These are phyloP conservation scores for Typhlomys cinereus DNA, from an alignment of 2,113 vertebrate species.

Conservation along the genomic window DNA sequence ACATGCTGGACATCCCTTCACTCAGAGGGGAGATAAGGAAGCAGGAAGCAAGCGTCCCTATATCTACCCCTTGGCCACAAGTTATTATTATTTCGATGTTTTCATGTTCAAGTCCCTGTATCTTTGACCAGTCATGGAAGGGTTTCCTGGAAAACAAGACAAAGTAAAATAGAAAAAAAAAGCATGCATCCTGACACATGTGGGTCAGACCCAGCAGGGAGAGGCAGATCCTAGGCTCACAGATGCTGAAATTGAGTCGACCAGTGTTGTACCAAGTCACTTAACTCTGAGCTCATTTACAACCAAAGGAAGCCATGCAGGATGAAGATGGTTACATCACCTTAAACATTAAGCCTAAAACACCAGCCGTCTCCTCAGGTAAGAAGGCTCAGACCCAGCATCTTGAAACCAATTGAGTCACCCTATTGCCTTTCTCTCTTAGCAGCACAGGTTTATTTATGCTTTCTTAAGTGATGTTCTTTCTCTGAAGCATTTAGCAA, in stretches of 20 bases:
- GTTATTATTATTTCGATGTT: conserved; percentile 71
- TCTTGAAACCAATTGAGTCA: background rate
- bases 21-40: conserved; percentile 54
- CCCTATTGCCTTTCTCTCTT: background rate
- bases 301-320: conserved; percentile 65
- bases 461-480: background rate
- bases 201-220: background rate
- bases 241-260: background rate
- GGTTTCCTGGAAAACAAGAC: conserved; percentile 63
- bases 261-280: background rate
- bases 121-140: conserved; percentile 53
- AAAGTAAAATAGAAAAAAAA: background rate
- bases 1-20: background rate
- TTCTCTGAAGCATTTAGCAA: background rate
- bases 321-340: conserved; percentile 77
- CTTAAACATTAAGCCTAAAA: conserved; percentile 64
- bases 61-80: conserved; percentile 65
- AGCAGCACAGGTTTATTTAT: background rate
- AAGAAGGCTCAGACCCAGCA: background rate
- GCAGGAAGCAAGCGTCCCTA: conserved; percentile 61
- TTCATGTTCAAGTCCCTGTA: conserved; percentile 53
- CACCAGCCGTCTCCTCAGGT: conserved; percentile 60
- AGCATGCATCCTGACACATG: background rate
- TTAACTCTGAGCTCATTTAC: background rate
- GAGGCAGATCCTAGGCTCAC: background rate